A percentile compares a stretch with the other conserved stretches of the same genome.
Evolutionary conservation across 2,797 vertebrate genomes (phyloP).

Genomic region (Hylomyscus alleni): DNA sequence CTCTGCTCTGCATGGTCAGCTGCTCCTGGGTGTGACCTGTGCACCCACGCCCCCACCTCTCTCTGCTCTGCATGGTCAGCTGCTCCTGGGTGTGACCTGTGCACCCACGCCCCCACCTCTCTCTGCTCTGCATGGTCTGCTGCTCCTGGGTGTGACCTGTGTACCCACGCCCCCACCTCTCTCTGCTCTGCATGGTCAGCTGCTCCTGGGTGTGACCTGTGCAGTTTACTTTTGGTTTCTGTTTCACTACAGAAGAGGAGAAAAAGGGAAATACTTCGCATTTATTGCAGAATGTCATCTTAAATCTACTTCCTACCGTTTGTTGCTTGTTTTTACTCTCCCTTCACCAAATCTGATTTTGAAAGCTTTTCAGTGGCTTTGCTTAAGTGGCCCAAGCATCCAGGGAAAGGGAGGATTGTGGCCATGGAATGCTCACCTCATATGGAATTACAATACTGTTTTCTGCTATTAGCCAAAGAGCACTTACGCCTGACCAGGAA

Average conservation of each 20-base stretch:
- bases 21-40: background rate
- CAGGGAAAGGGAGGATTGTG: conserved; percentile 65
- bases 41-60: background rate
- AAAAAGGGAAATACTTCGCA: background rate
- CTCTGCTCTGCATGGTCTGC: no score
- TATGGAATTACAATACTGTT: conserved; percentile 50
- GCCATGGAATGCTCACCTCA: background rate
- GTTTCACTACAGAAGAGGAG: background rate
- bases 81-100: background rate
- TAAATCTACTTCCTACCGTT: conserved; percentile 35
- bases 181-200: no score
- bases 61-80: no score
- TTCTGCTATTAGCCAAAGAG: conserved; percentile 52
- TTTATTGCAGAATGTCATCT: conserved; percentile 63
- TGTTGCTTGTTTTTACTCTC: conserved; percentile 68
- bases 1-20: no score
- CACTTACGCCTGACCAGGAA: conserved; percentile 27
- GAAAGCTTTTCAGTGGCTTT: conserved; percentile 73
- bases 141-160: background rate
- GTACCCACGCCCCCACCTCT: background rate
- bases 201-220: background rate
- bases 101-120: background rate
- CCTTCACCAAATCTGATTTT: conserved; percentile 57
- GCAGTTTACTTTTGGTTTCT: conserved; percentile 20
- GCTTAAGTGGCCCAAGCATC: conserved; percentile 59